Conservation (phyloP, 2,888 invertebrate species). For the Acanthosepion pharaonis region DNA sequence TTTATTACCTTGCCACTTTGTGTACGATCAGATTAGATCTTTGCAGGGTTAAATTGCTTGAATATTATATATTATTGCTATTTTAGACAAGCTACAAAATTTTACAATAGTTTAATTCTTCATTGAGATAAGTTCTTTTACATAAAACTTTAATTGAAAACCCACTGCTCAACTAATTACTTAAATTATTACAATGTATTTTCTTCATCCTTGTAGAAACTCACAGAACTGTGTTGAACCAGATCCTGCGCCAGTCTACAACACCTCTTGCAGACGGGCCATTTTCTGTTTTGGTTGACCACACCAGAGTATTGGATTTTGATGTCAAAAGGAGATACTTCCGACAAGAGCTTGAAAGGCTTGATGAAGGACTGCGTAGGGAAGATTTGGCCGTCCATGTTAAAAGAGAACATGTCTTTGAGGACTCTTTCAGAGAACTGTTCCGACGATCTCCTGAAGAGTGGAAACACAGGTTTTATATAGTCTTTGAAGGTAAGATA, state of each 20-base stretch:
- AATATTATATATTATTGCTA: too few species aligned
- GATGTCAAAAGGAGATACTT: constrained; percentile 91
- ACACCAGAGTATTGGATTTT: constrained; percentile 89
- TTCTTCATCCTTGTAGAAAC: constrained; percentile 78
- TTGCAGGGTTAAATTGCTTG: too few species aligned
- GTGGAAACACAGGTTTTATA: constrained; percentile 93
- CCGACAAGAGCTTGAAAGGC: constrained; percentile 87
- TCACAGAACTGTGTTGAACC: constrained; percentile 89
- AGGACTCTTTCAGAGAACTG: constrained; percentile 90
- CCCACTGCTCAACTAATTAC: too few species aligned
- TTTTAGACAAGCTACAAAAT: too few species aligned
- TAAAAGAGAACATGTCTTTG: constrained; percentile 87
- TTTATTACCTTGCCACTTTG: too few species aligned
- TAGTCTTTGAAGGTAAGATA: constrained; percentile 87
- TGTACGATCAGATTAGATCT: too few species aligned
- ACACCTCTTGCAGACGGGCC: constrained; percentile 88
- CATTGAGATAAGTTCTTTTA: too few species aligned
- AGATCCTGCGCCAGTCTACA: constrained; percentile 84
- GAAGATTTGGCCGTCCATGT: constrained; percentile 92
- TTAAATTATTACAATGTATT: too few species aligned
- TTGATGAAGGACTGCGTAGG: constrained; percentile 80
- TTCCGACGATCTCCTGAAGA: constrained; percentile 87
- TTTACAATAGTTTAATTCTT: too few species aligned
- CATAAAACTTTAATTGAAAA: too few species aligned
- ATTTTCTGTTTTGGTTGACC: constrained; percentile 89